Base-by-base conservation (phyloP, 2,888 invertebrate species). In the Leptopilina myrica region DNA sequence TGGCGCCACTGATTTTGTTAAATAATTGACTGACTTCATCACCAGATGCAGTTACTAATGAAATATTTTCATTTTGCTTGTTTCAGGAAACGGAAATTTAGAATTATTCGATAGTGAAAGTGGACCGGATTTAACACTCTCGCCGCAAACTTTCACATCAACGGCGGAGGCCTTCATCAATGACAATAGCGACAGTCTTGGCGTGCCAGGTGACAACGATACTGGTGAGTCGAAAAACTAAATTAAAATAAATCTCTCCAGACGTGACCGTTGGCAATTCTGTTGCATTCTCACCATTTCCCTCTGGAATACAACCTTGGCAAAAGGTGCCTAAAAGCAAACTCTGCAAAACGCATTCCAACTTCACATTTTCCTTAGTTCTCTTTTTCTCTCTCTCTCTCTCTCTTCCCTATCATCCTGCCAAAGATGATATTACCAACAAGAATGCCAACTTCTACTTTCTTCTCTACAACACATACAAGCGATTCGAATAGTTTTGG, bases 141-240 rank as follows among this genome's bases (percentile, higher is more conserved):
- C 94, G 82, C 94, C 94, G 84, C 94, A 94, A 91, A 94, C 94
- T 80, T 94, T 94, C 90, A 94, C 94, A 87, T 94, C 94, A 89
- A 93, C 94, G 87, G 93, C 94, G 83, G 94, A 94, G 92, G 94
- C 94, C 92, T 94, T 94, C 90, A 93, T 94, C 92, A 94, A 94
- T 91, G 94, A 94, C 92, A 94, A 94, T 92, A 94, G 94, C 85
- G 93, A 94, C 92, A 94, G 94, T 91, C 92, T 94, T 84, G 94
- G 94, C 78, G 93, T 94, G 87, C 93, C 94, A 76, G 92, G 93
- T 86, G 94, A 94, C 89, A 93, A 92, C 88, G 94, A 94, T 89
- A 93, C 93, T 90, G 94, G 94, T 94, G 87, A 91, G 93, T 88
- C 0, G 8, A 69, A 14, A 26, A 12, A 65, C 33, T 33, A n/a